phyloP scores from a whole-genome alignment of 2,113 vertebrate genomes.

The Hyperopisus bebe region DNA sequence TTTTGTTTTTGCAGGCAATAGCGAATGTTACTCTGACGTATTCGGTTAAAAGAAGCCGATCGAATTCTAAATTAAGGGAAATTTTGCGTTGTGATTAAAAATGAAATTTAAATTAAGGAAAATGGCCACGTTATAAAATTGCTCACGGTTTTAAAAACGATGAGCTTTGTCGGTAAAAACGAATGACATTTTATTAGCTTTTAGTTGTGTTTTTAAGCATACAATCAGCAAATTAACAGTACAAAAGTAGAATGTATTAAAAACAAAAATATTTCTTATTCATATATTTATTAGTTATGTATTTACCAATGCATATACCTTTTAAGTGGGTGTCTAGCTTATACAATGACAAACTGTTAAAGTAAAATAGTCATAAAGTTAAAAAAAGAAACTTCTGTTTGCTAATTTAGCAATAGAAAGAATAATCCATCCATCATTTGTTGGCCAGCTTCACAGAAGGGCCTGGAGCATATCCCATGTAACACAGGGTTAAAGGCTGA shows the following conservation, averaged over 20 bases:
- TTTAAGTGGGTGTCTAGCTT: neutral
- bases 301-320: neutral
- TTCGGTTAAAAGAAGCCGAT: neutral
- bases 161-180: neutral
- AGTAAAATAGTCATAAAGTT: neutral
- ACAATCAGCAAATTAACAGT: neutral
- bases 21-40: neutral
- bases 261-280: too few relatives aligned
- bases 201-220: neutral
- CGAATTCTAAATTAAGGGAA: neutral
- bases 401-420: neutral
- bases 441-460: neutral
- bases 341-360: neutral
- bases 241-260: neutral
- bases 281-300: neutral
- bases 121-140: neutral
- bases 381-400: neutral
- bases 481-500: neutral
- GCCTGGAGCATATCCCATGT: neutral
- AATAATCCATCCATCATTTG: neutral
- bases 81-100: neutral
- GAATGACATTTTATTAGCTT: neutral
- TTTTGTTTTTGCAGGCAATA: neutral
- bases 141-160: neutral
- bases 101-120: neutral